A percentile compares a stretch with the other conserved stretches of the same genome.
phyloP scores from a whole-genome alignment of 2,113 vertebrate genomes.

The Procavia capensis region DNA sequence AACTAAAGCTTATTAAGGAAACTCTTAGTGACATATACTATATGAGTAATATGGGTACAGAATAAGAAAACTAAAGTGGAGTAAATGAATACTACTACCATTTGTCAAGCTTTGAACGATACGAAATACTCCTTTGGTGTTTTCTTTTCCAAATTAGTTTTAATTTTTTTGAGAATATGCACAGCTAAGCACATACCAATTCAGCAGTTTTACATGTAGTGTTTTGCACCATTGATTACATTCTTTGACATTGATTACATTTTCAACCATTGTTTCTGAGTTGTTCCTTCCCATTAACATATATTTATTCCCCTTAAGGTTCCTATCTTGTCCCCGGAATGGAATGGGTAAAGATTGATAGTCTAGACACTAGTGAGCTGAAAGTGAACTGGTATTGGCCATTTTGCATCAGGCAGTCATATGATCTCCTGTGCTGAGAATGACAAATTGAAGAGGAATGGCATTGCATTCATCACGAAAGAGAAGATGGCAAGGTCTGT shows the following conservation, averaged over 20 bases:
- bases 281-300: too few relatives aligned
- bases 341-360: too few relatives aligned
- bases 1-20: too few relatives aligned
- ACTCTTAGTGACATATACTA: background rate
- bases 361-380: too few relatives aligned
- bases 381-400: too few relatives aligned
- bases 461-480: too few relatives aligned
- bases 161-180: background rate
- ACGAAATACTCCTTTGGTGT: background rate
- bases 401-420: too few relatives aligned
- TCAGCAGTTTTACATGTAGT: background rate
- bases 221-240: background rate
- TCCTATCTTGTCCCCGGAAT: background rate
- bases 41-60: background rate
- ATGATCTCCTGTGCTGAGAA: too few relatives aligned
- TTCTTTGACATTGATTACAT: too few relatives aligned
- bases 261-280: too few relatives aligned
- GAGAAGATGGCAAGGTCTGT: too few relatives aligned
- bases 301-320: background rate
- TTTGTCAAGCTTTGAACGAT: background rate
- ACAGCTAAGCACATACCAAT: background rate
- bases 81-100: background rate
- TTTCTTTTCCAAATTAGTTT: conserved; percentile 48
- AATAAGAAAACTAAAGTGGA: background rate
- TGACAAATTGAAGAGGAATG: too few relatives aligned